Base-by-base conservation (phyloP, 2,113 vertebrate genomes). In the Festucalex cinctus region DNA sequence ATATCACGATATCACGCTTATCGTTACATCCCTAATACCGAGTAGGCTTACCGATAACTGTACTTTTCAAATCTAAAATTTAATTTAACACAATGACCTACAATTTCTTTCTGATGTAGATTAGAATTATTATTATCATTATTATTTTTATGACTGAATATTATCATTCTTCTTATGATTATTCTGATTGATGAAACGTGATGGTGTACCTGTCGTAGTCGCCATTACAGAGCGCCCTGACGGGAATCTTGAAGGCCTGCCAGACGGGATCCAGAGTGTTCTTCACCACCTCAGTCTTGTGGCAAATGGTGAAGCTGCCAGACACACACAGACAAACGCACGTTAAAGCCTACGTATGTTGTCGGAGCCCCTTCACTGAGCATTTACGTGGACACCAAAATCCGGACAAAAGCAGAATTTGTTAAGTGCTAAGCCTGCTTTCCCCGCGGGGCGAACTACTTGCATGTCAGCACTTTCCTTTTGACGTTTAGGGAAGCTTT, bases 251-350 rank as follows among this genome's bases (percentile, higher is more conserved):
- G 78, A 96, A 96, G 1, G 95, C 94, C 79, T 96, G 95, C 95
- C 95, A 96, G 63, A 96, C 95, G 0, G 95, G 95, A 79, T 96
- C 95, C 90, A 96, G 82, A 1, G 92, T 96, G 68, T 96, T 95
- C 90, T 96, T 96, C 83, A 96, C 83, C 49, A 96, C 94, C 78
- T 96, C 95, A 46, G 95, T 96, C 82, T 95, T 96, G 80, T 96
- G 95, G 85, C 94, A 94, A 88, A 96, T 94, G 65, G 95, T 96
- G 70, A 91, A 96, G 69, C 95, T 96, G 84, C 0, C 75, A 77
- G 24, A 80, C 35, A 69, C 1, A 68, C 44, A 51, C 24, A 16
- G 24, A 24, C 24, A 16, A 9, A 56, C 5, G 14, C 48, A 9
- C n/a, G 48, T 51, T 51, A n/a, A 22, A 20, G 9, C 22, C 8